phyloP scores from a whole-genome alignment of 2,888 invertebrate genomes.

The Heliconius charithonia region DNA sequence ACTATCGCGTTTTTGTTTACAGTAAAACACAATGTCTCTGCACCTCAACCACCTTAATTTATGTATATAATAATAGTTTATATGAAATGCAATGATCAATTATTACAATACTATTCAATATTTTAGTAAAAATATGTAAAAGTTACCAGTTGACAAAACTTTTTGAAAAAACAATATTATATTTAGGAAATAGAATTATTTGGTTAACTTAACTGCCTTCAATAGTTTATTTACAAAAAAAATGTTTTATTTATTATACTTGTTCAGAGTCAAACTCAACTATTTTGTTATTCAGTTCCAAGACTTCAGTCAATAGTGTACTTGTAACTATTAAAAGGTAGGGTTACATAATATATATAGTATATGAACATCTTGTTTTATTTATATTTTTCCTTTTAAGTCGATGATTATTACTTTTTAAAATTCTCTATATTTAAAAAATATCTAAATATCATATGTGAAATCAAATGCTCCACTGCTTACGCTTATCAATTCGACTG shows the following conservation, averaged over 20 bases:
- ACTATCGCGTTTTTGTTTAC: too few species aligned
- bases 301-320: not conserved
- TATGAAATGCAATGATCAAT: too few species aligned
- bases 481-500: too few species aligned
- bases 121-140: too few species aligned
- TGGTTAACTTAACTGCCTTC: not conserved
- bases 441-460: too few species aligned
- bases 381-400: not conserved
- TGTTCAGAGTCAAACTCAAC: constrained; percentile 8
- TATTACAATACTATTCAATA: too few species aligned
- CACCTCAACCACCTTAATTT: not conserved
- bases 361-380: not conserved
- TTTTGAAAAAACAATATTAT: not conserved
- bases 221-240: constrained; percentile 2
- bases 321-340: too few species aligned
- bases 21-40: too few species aligned
- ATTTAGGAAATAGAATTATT: not conserved
- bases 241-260: not conserved
- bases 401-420: too few species aligned
- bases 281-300: not conserved
- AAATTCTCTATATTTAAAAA: too few species aligned
- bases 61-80: not conserved
- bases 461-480: too few species aligned
- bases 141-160: not conserved
- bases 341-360: not conserved